Percentiles rank a stretch among this genome's conserved stretches.
Conservation (phyloP, 2,113 vertebrate genomes). For the Bathybates hornii region DNA sequence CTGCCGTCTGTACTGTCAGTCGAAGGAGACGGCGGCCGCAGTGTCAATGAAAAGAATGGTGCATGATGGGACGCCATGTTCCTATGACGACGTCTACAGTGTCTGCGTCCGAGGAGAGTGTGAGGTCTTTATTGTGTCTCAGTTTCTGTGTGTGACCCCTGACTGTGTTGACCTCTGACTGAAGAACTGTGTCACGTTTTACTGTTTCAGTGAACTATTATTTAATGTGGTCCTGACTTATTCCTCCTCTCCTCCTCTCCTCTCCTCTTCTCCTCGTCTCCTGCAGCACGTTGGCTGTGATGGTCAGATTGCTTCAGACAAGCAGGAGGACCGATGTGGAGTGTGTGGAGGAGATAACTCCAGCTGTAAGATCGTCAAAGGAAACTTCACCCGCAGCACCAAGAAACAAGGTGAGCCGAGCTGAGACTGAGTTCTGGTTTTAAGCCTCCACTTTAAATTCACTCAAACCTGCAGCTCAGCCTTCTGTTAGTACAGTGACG, state of each 20-base stretch:
- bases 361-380: conserved; percentile 90
- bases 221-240: background rate
- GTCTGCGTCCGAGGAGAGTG: conserved; percentile 93
- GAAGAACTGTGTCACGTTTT: background rate
- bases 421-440: background rate
- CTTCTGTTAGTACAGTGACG: background rate
- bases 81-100: conserved; percentile 87
- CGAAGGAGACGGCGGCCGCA: conserved; percentile 79
- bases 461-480: background rate
- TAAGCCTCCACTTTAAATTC: background rate
- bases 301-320: conserved; percentile 85
- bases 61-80: conserved; percentile 92
- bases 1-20: conserved; percentile 88
- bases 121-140: conserved; percentile 73
- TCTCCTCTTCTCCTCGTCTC: background rate
- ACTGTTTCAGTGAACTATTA: background rate
- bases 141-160: background rate
- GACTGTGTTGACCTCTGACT: background rate
- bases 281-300: conserved; percentile 93
- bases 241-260: rapidly evolving
- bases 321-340: conserved; percentile 91
- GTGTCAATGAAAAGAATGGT: conserved; percentile 90
- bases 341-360: conserved; percentile 91
- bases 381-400: conserved; percentile 85
- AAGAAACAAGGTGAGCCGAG: conserved; percentile 79